Evolutionary conservation across 2,888 invertebrate species (phyloP), one percentile per base, ranked within the genome.

Genomic region (Cepaea hortensis): DNA sequence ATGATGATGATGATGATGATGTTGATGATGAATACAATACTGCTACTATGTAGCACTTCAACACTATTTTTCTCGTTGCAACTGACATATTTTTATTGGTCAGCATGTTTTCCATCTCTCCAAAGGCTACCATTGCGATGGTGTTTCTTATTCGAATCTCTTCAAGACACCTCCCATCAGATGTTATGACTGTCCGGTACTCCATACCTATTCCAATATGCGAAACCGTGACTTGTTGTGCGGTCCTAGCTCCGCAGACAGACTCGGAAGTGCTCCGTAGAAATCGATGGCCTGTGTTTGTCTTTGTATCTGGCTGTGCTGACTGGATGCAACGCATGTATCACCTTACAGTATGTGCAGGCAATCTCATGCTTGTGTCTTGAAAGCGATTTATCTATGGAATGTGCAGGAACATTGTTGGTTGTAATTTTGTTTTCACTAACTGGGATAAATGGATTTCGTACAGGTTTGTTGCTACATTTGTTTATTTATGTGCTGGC

Each of bases 361-460:
- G 23, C 81, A 20, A 70, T 23, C 75, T 18, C 68, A 81, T 81
- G 68, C 68, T 81, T 23, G 50, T 73, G 11, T 13, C 23, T 62
- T 18, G 50, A 82, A 50, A 82, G 70, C 20, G 55, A 82, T 62
- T 75, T 75, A 84, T 75, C 84, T 75, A 75, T 84, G 73, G 84
- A 75, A 84, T 84, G 75, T 75, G 46, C 62, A 62, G 84, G 61
- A 62, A 5, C 75, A 75, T 84, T 75, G 50, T 11, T 84, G 84
- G 72, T 35, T 20, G 61, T 48, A 72, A 15, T 84, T 75, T 48
- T 75, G 84, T 61, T 84, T 72, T 46, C 62, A 35, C 61, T 55
- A 55, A 23, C 18, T 20, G 13, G 20, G 23, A 35, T 62, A 75
- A 61, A 84, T 75, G 84, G 84, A 84, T 62, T 84, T 46, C 84